Conservation (phyloP, 2,113 vertebrate species). For the Nothobranchius kuhntae region DNA sequence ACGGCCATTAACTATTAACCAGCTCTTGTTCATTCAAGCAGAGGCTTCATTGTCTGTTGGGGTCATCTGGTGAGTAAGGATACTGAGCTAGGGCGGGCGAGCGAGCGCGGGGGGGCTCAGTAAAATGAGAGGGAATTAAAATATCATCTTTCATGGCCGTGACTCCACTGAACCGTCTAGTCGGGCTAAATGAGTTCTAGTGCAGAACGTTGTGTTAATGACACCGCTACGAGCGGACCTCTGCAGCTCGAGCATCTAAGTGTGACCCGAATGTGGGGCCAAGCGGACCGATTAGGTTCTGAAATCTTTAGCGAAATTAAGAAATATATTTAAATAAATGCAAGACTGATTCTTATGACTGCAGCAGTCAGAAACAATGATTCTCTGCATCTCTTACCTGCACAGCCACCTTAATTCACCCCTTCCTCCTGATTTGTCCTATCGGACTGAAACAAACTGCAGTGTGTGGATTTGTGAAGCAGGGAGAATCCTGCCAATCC, state of each 20-base stretch:
- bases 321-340: not conserved
- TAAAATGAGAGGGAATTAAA: constrained; percentile 54
- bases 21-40: constrained; percentile 43
- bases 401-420: not conserved
- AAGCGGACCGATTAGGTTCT: constrained; percentile 15
- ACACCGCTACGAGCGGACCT: constrained; percentile 52
- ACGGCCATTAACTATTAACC: constrained; percentile 70
- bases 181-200: constrained; percentile 37
- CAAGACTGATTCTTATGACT: not conserved
- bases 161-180: constrained; percentile 36
- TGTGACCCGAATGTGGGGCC: constrained; percentile 55
- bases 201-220: constrained; percentile 52
- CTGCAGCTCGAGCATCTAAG: constrained; percentile 57
- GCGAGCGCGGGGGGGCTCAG: not conserved
- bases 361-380: constrained; percentile 5
- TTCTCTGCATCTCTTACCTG: constrained; percentile 1
- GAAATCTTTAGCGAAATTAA: not conserved
- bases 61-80: constrained; percentile 43
- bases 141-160: constrained; percentile 54
- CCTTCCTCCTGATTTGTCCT: not conserved
- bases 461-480: constrained; percentile 9
- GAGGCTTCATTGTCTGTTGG: constrained; percentile 48
- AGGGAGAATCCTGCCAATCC: not conserved
- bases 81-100: not conserved
- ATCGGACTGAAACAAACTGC: constrained; percentile 23